Percentiles rank a stretch among this genome's conserved stretches.
phyloP scores from a whole-genome alignment of 2,888 invertebrate genomes.

The Hypena proboscidalis region DNA sequence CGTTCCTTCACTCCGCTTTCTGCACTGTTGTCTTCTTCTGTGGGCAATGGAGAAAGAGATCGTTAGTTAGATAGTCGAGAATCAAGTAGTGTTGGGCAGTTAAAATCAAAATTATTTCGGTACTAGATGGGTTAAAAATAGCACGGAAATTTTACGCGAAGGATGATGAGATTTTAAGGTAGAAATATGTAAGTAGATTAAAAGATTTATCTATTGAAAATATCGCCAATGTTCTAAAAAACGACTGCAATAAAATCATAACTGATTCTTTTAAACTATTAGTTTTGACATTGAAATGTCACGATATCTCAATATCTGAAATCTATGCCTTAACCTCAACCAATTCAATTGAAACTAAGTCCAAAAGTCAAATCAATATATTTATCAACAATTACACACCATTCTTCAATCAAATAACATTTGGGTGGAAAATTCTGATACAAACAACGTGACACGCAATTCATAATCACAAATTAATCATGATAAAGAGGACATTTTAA shows the following conservation, averaged over 20 bases:
- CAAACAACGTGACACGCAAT: constrained; percentile 33
- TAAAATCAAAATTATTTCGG: too few relatives aligned
- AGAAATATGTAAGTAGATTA: too few relatives aligned
- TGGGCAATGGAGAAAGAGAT: constrained; percentile 53
- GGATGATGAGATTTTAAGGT: too few relatives aligned
- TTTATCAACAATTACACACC: constrained; percentile 17
- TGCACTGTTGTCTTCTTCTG: constrained; percentile 86
- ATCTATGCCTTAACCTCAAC: constrained; percentile 1
- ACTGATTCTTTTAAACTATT: too few relatives aligned
- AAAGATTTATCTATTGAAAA: too few relatives aligned
- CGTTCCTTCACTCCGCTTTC: constrained; percentile 86
- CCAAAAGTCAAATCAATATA: constrained; percentile 13
- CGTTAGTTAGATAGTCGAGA: constrained; percentile 9
- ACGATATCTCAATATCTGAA: too few relatives aligned
- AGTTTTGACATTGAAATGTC: too few relatives aligned
- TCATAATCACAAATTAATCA: constrained; percentile 46
- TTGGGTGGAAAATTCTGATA: constrained; percentile 32
- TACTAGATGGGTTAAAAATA: too few relatives aligned
- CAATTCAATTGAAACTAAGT: constrained; percentile 2
- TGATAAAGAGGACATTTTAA: constrained; percentile 50
- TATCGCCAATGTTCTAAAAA: too few relatives aligned
- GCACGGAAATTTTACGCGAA: too few relatives aligned
- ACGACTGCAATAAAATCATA: too few relatives aligned
- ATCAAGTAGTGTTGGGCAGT: too few relatives aligned
- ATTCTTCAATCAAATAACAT: constrained; percentile 12